Conservation (phyloP, 2,888 invertebrate species). For the Andricus curvator region DNA sequence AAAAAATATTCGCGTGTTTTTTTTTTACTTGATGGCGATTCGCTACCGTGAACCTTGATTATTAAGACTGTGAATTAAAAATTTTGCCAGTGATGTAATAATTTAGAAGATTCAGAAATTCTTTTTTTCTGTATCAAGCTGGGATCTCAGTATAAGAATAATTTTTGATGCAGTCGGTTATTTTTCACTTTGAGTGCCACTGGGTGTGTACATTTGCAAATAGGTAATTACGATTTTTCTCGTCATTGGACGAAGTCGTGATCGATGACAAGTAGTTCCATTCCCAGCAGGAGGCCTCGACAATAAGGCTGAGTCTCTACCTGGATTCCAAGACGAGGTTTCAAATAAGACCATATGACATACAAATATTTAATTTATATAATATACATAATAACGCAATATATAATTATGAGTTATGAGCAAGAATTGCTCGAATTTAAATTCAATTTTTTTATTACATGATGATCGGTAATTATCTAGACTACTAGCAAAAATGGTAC, state of each 20-base stretch:
- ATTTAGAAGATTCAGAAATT: background rate
- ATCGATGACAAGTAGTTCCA: background rate
- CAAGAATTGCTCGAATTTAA: too few species aligned
- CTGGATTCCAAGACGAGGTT: background rate
- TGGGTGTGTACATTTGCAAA: conserved; percentile 56
- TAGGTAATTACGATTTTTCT: conserved; percentile 68
- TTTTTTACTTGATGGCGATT: too few species aligned
- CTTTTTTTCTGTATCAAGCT: background rate
- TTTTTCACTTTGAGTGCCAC: background rate
- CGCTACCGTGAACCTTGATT: too few species aligned
- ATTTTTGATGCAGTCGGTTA: background rate
- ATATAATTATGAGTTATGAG: too few species aligned
- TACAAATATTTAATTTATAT: background rate
- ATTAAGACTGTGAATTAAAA: background rate
- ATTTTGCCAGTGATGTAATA: background rate
- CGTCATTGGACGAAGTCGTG: conserved; percentile 53
- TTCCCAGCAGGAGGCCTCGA: background rate
- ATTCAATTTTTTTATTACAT: too few species aligned
- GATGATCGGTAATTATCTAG: too few species aligned
- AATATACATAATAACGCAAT: too few species aligned
- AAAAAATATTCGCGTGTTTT: too few species aligned
- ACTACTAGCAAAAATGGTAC: too few species aligned
- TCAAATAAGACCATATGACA: background rate
- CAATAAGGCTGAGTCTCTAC: background rate
- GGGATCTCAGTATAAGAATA: background rate